Evolutionary conservation across 1,140 invertebrate species (phyloP), one percentile per base, ranked within the genome.

Genomic region (Heliothis virescens): DNA sequence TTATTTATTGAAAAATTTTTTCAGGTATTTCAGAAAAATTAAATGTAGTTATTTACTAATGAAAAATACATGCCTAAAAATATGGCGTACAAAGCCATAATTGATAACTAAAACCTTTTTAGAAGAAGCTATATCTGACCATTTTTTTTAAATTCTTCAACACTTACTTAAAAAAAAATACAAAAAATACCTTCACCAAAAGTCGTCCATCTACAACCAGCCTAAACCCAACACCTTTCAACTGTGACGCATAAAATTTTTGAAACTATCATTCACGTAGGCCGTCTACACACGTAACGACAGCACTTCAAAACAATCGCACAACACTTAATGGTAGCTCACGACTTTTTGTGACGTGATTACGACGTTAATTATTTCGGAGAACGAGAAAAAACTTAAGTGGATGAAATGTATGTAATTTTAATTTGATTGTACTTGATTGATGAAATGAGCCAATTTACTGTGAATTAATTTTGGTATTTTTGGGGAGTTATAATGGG

Each of bases 391-490:
- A 18, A 16, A 48, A 57, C 11, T 16, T 48, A 65, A 65, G n/a
- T 65, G 62, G 29, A 65, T 3, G 62, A 65, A 65, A 65, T 65
- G 62, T 65, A 65, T 65, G 62, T 48, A 48, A 65, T 65, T 65
- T 65, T 65, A 65, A 65, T 48, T 65, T 48, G n/a, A 65, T 65
- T 48, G n/a, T 15, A n/a, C 13, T 21, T 48, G 34, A 65, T 65
- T 65, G 41, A 65, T 47, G 62, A 65, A 48, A 65, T 65, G 62
- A 16, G 18, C 34, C 62, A 65, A 65, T 65, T 65, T 41, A 11
- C 5, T 15, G 34, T 0, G 41, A 65, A 65, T 65, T 65, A 48
- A 18, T 65, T 34, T 11, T 26, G 18, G 34, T 41, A 9, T 41
- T 65, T 65, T 65, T 65, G 1, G 16, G n/a, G 9, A 16, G 11